Evolutionary conservation across 1,140 invertebrate genomes (phyloP).

Genomic region (Megalopta genalis): DNA sequence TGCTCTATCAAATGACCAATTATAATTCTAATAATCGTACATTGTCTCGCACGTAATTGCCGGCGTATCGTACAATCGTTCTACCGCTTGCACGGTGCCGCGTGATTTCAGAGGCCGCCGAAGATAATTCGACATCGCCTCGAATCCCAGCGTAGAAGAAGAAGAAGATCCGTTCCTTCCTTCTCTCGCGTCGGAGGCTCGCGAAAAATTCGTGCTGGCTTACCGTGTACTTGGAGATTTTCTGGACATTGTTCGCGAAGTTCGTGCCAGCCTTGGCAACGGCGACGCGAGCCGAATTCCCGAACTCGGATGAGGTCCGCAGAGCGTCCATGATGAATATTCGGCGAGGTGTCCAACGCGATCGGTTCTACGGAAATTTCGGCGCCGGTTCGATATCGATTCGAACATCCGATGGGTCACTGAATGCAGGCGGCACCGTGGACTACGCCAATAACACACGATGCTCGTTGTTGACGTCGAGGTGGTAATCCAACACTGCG

Average conservation of each 20-base stretch:
- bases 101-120: too few species aligned
- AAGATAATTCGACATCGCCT: too few species aligned
- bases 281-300: constrained; percentile 36
- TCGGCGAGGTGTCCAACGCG: not conserved
- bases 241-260: constrained; percentile 69
- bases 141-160: too few species aligned
- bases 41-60: not conserved
- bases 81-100: too few species aligned
- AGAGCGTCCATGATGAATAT: constrained; percentile 53
- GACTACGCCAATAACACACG: constrained; percentile 40
- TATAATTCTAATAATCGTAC: not conserved
- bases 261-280: constrained; percentile 58
- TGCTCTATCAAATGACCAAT: not conserved
- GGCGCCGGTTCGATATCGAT: not conserved
- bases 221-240: constrained; percentile 72
- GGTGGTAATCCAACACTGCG: constrained; percentile 72
- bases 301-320: constrained; percentile 16
- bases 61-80: too few species aligned
- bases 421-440: constrained; percentile 5
- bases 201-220: constrained; percentile 29
- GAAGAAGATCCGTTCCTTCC: too few species aligned
- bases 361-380: not conserved
- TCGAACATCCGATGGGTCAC: not conserved
- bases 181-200: too few species aligned
- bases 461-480: constrained; percentile 60